Conservation (phyloP, 2,797 vertebrate genomes). For the Macrochelys suwanniensis region DNA sequence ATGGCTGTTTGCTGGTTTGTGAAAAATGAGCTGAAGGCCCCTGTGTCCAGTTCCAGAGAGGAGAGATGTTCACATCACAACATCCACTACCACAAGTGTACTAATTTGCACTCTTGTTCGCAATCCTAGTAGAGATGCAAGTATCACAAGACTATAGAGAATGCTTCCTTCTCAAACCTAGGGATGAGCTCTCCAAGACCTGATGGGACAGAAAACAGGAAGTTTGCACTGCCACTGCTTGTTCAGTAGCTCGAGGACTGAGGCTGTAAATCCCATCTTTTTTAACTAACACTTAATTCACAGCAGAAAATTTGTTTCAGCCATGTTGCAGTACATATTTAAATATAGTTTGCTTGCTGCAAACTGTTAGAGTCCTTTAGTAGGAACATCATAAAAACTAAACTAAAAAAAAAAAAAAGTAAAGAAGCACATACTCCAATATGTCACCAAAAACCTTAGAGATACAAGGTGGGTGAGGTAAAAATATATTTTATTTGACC, state of each 20-base stretch:
- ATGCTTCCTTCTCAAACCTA: background rate
- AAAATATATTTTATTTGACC: too few relatives aligned
- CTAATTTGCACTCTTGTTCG: rapidly evolving
- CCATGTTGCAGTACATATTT: background rate
- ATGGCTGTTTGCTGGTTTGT: background rate
- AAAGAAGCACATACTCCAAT: background rate
- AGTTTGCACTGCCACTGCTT: background rate
- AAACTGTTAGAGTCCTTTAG: background rate
- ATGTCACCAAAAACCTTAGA: background rate
- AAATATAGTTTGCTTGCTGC: background rate
- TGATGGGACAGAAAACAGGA: background rate
- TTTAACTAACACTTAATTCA: background rate
- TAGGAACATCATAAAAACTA: background rate
- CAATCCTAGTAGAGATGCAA: background rate
- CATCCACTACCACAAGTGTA: background rate
- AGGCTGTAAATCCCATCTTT: rapidly evolving
- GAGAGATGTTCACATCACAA: background rate
- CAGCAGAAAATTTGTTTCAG: rapidly evolving
- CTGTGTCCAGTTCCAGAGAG: background rate
- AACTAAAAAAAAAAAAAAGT: background rate
- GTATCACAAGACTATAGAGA: background rate
- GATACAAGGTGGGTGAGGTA: too few relatives aligned
- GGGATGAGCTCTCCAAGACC: background rate
- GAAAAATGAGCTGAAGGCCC: background rate
- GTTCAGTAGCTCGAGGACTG: background rate